These are phyloP conservation scores for Octomys mimax DNA, from an alignment of 2,797 vertebrate genomes.

Conservation along the genomic window DNA sequence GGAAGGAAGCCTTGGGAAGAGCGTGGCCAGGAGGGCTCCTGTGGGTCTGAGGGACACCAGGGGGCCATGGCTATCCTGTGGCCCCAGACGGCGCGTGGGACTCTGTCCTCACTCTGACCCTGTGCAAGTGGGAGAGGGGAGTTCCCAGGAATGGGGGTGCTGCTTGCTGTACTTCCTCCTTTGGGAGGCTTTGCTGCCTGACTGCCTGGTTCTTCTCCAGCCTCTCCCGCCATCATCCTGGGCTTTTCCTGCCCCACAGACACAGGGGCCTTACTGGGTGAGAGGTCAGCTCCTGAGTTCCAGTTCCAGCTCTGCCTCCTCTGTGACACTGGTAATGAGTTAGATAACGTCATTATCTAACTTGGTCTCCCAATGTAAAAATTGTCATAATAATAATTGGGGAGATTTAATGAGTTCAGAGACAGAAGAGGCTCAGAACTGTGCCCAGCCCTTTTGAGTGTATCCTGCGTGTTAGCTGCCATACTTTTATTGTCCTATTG, in stretches of 20 bases:
- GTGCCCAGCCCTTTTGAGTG: rapidly evolving
- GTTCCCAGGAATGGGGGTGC: neutral
- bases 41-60: neutral
- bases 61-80: neutral
- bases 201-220: neutral
- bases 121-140: neutral
- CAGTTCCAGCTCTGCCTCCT: neutral
- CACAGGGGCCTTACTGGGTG: too few species aligned
- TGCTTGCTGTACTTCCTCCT: neutral
- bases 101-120: neutral
- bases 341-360: neutral
- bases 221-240: neutral
- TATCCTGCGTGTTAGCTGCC: neutral
- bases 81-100: neutral
- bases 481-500: too few species aligned
- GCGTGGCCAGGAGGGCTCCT: neutral
- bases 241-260: neutral
- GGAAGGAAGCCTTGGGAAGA: neutral
- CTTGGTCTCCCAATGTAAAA: neutral
- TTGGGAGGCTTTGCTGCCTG: neutral
- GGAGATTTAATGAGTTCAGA: neutral
- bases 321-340: neutral
- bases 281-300: neutral
- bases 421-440: neutral
- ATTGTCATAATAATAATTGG: neutral